A percentile compares a stretch with the other conserved stretches of the same genome.
Evolutionary conservation across 2,797 vertebrate species (phyloP).

Genomic region (Galago senegalensis): DNA sequence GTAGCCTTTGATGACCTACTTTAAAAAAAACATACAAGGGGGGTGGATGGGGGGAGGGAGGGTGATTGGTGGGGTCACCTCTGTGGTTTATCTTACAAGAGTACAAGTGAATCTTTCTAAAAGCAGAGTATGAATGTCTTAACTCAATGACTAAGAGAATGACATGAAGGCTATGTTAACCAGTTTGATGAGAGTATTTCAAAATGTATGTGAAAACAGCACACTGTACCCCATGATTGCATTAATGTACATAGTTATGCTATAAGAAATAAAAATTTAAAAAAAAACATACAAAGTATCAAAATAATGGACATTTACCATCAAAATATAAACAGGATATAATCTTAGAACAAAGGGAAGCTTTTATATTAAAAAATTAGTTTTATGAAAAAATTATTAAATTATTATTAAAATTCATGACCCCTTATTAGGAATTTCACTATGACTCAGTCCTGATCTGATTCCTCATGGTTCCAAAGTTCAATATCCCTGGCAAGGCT

Average conservation of each 20-base stretch:
- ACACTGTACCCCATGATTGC: too few species aligned
- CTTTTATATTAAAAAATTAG: conserved; percentile 5
- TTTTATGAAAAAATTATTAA: conserved; percentile 10
- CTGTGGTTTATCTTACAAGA: too few species aligned
- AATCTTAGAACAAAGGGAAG: background rate
- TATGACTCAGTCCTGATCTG: background rate
- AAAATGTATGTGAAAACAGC: too few species aligned
- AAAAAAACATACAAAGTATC: background rate
- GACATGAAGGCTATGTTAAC: too few species aligned
- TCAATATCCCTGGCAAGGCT: background rate
- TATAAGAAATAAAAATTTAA: too few species aligned
- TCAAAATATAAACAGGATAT: background rate
- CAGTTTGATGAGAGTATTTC: too few species aligned
- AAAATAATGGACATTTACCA: background rate
- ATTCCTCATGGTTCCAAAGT: background rate
- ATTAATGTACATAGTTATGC: too few species aligned
- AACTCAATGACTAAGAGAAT: too few species aligned
- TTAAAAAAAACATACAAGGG: background rate
- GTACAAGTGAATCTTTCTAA: too few species aligned
- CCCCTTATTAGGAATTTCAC: background rate
- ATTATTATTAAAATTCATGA: background rate
- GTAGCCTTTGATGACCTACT: background rate
- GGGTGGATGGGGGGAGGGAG: too few species aligned
- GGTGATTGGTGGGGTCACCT: too few species aligned
- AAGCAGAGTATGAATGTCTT: too few species aligned